Base-by-base conservation (phyloP, 2,888 invertebrate species). In the Cacoxenus indagator region DNA sequence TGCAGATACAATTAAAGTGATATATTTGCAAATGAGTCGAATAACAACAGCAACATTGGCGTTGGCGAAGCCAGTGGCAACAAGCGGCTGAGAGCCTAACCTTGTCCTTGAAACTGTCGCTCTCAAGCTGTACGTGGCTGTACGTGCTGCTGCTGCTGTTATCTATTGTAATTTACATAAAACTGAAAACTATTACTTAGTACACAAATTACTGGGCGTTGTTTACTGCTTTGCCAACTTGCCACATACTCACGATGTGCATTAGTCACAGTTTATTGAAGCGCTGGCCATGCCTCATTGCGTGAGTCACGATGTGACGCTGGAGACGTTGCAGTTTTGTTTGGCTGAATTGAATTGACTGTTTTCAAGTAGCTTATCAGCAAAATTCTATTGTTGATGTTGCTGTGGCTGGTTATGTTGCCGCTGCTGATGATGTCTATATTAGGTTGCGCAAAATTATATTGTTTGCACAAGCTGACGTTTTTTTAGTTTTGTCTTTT, bases 11-110 rank as follows among this genome's bases (percentile, higher is more conserved):
- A 51, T 65, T 48, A 37, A n/a, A n/a, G 65, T 66, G 65, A 55
- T 65, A 62, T 54, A 67, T 75, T n/a, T 75, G 71, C 73, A 74
- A 67, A 67, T 67, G 46, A 19, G 31, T 55, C 8, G 9, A 43
- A 31, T 45, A 14, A 24, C 61, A 43, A 29, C 31, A 29, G 27
- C 27, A 29, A 17, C 17, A 19, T 5, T 22, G 22, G 27, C 54
- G 11, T 26, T 37, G 37, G 19, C 59, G 37, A 8, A 17, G 22
- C 8, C 14, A 14, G 37, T 14, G 22, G 17, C 19, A 22, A 9
- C 51, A 51, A n/a, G n/a, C n/a, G n/a, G n/a, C n/a, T n/a, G n/a
- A n/a, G 19, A 5, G 24, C 46, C 24, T 61, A 69, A 69, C 69
- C 69, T 69, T 69, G 69, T 69, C 69, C 69, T 62, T 69, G 69